These are phyloP conservation scores for Gephyroberyx darwinii DNA, from an alignment of 2,797 vertebrate species.

Conservation along the genomic window DNA sequence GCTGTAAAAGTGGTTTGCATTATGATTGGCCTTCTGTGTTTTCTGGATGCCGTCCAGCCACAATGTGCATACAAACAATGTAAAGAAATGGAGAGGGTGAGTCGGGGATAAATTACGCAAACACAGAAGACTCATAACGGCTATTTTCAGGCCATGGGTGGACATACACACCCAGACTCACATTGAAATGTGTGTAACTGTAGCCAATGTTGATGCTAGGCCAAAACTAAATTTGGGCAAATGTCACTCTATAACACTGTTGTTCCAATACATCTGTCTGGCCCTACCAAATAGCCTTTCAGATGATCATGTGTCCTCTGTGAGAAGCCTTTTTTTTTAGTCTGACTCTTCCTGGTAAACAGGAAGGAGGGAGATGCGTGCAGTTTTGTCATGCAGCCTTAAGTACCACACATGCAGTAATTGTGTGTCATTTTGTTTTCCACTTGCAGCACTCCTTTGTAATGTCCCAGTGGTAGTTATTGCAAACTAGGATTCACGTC, in stretches of 20 bases:
- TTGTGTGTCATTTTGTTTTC: slow-evolving; percentile 34
- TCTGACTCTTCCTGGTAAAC: slow-evolving; percentile 7
- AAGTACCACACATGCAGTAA: slow-evolving; percentile 67
- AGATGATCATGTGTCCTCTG: slow-evolving; percentile 15
- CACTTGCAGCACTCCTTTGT: slow-evolving; percentile 32
- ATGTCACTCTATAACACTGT: background rate
- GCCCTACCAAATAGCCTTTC: background rate
- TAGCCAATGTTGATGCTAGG: background rate
- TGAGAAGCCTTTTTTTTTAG: slow-evolving; percentile 13
- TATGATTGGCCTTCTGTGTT: background rate
- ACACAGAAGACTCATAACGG: background rate
- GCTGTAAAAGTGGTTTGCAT: background rate
- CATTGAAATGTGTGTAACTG: slow-evolving; percentile 24
- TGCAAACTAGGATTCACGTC: slow-evolving; percentile 49
- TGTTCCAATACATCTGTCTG: slow-evolving; percentile 15
- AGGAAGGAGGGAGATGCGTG: slow-evolving; percentile 44
- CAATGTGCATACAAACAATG: background rate
- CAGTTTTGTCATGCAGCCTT: slow-evolving; percentile 74
- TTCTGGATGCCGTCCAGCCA: slow-evolving; percentile 2
- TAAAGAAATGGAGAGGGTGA: no score
- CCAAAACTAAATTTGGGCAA: slow-evolving; percentile 1
- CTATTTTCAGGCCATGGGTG: background rate
- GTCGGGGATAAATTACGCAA: background rate
- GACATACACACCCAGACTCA: no score
- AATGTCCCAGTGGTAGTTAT: slow-evolving; percentile 8